Evolutionary conservation across 1,140 invertebrate species (phyloP).

Genomic region (Elymnias hypermnestra): DNA sequence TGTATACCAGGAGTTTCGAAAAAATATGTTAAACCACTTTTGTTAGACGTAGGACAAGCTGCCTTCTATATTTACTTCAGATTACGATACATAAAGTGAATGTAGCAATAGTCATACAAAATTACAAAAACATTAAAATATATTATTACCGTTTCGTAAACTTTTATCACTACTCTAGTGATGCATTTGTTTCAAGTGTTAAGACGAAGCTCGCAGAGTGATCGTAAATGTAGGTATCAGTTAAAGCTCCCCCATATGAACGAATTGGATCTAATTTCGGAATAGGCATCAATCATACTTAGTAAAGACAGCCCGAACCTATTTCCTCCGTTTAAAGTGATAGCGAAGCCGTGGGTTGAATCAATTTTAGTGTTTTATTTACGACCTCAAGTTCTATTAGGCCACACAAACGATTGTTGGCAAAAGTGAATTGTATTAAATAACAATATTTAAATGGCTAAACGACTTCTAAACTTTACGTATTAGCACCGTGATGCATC

Average conservation of each 20-base stretch:
- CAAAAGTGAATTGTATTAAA: too few species aligned
- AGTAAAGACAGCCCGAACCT: conserved; percentile 34
- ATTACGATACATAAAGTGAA: too few species aligned
- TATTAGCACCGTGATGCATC: too few species aligned
- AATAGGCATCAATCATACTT: conserved; percentile 63
- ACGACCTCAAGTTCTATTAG: not conserved
- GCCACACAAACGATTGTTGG: not conserved
- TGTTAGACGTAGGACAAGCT: too few species aligned
- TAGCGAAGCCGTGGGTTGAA: conserved; percentile 12
- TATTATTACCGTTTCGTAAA: not conserved
- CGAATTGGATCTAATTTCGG: conserved; percentile 63
- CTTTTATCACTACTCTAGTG: conserved; percentile 2
- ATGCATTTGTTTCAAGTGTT: not conserved
- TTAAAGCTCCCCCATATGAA: conserved; percentile 39
- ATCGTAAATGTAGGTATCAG: conserved; percentile 5
- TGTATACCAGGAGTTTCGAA: too few species aligned
- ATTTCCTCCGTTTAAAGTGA: conserved; percentile 36
- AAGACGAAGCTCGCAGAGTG: conserved; percentile 2
- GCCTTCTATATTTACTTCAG: too few species aligned
- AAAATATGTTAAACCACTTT: too few species aligned
- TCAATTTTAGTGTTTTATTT: not conserved
- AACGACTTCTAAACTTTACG: too few species aligned
- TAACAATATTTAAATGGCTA: too few species aligned
- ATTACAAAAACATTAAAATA: not conserved
- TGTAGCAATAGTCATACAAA: too few species aligned